Evolutionary conservation across 2,113 vertebrate genomes (phyloP).

Genomic region (Clupea harengus): DNA sequence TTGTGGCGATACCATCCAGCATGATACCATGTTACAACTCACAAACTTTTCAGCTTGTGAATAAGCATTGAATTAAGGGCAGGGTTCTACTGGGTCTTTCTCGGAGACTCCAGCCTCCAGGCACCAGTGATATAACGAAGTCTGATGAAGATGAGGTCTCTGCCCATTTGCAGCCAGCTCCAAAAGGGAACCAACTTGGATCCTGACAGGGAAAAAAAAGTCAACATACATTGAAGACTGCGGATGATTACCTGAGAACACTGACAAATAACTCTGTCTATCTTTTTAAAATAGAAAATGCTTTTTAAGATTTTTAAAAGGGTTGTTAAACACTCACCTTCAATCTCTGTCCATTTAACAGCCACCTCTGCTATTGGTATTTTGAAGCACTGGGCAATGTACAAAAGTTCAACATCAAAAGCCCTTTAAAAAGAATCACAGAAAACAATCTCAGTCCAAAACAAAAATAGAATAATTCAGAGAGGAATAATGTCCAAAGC

Average conservation of each 20-base stretch:
- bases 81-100: slow-evolving; percentile 80
- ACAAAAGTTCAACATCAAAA: slow-evolving; percentile 95
- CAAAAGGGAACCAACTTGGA: slow-evolving; percentile 97
- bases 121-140: slow-evolving; percentile 91
- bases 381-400: slow-evolving; percentile 86
- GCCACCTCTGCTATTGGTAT: slow-evolving; percentile 94
- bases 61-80: slow-evolving; percentile 44
- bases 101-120: slow-evolving; percentile 80
- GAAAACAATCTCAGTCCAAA: not conserved
- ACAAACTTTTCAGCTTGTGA: not conserved
- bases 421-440: slow-evolving; percentile 73
- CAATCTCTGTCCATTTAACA: slow-evolving; percentile 98
- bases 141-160: slow-evolving; percentile 90
- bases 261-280: no score
- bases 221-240: not conserved
- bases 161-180: slow-evolving; percentile 99
- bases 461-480: not conserved
- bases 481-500: not conserved
- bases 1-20: slow-evolving; percentile 24
- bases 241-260: no score
- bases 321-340: slow-evolving; percentile 72
- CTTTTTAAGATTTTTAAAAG: not conserved
- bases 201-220: slow-evolving; percentile 68
- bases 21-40: slow-evolving; percentile 16
- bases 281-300: not conserved